Evolutionary conservation across 2,888 invertebrate genomes (phyloP).

Genomic region (Cheiracanthium punctorium): DNA sequence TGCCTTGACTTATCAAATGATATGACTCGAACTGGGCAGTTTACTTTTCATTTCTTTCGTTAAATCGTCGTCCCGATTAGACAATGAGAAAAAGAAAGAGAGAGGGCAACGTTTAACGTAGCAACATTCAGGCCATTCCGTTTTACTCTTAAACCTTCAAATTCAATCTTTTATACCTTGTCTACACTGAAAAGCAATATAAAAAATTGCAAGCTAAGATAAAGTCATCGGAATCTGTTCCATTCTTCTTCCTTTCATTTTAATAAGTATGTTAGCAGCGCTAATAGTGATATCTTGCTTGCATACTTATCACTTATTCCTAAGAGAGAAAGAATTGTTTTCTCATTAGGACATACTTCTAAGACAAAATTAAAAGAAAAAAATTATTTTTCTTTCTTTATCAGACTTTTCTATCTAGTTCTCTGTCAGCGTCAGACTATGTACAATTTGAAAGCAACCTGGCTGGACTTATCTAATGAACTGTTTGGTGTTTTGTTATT

Average conservation of each 20-base stretch:
- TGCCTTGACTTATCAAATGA: too few species aligned
- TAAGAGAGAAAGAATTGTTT: background rate
- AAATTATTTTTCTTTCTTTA: background rate
- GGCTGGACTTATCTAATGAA: background rate
- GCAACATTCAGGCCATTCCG: background rate
- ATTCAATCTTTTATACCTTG: background rate
- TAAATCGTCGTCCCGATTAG: too few species aligned
- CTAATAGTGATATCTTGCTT: background rate
- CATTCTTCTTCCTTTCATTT: background rate
- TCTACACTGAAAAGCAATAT: background rate
- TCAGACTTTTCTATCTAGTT: background rate
- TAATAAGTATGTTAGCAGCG: slow-evolving; percentile 8
- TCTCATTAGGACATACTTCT: slow-evolving; percentile 3
- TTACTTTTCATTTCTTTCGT: too few species aligned
- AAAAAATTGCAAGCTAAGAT: background rate
- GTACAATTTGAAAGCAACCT: background rate
- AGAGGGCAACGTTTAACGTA: too few species aligned
- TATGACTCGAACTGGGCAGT: too few species aligned
- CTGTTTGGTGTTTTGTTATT: background rate
- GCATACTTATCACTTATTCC: background rate
- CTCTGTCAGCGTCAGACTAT: background rate
- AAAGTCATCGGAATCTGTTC: background rate
- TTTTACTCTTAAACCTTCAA: background rate
- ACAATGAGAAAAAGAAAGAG: too few species aligned
- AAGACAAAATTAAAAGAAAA: background rate